Evolutionary conservation across 2,113 vertebrate species (phyloP), one percentile per base, ranked within the genome.

Genomic region (Gnathonemus echidnorhynchus): DNA sequence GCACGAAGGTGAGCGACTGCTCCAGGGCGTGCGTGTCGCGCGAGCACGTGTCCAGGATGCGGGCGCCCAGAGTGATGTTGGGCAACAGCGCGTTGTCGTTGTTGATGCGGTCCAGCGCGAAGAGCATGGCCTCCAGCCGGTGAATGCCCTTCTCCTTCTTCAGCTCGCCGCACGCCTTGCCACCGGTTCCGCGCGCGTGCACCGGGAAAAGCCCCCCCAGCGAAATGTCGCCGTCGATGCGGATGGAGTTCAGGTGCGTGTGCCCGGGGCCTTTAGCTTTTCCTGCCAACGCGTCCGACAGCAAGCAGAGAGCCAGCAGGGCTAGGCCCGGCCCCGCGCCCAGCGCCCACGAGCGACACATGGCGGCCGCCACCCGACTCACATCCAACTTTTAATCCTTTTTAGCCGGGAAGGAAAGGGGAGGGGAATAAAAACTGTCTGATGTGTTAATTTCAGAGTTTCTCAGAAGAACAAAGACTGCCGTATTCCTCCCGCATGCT

Each of bases 81-180:
- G 98, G 98, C 91, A 99, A 96, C 95, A 99, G 96, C 91, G 98
- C 97, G 0, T 96, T 96, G 95, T 99, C 98, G 1, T 98, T 98
- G 95, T 99, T 99, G 94, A 99, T 99, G 52, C 98, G 97, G 89
- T 99, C 98, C 94, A 99, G 93, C 4, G 98, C 98, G 1, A 98
- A 99, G 5, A 99, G 95, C 98, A 99, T 99, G 92, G 98, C 98
- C 96, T 99, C 98, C 92, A 99, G 94, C 88, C 98, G 95, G 62
- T 99, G 98, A 94, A 99, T 97, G 90, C 98, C 98, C 89, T 99
- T 99, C 90, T 99, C 98, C 93, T 99, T 99, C 95, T 99, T 99
- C 66, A 99, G 95, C 93, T 99, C 98, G 3, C 98, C 98, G 0
- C 98, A 99, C 92, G 98, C 97, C 91, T 97, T 98, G 90, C 98